phyloP scores from a whole-genome alignment of 2,888 invertebrate genomes.

The Drosophila macrospina region DNA sequence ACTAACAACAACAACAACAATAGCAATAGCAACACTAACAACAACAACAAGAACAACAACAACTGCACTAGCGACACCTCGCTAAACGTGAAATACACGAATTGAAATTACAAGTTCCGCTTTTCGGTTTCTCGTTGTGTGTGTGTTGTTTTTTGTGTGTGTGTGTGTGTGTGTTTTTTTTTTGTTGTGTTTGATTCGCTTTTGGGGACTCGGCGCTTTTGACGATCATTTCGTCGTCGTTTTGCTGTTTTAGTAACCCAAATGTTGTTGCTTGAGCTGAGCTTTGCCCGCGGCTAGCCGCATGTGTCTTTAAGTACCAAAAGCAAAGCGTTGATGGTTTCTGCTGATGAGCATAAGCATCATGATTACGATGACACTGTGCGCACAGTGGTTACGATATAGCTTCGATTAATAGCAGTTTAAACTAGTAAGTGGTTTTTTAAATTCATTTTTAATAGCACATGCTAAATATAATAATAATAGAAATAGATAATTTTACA shows the following conservation, averaged over 20 bases:
- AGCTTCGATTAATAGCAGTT: too few species aligned
- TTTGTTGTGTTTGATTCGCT: constrained; percentile 24
- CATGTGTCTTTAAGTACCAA: constrained; percentile 75
- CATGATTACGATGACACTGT: constrained; percentile 31
- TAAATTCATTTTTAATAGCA: too few species aligned
- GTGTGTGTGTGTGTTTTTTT: too few species aligned
- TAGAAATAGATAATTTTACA: too few species aligned
- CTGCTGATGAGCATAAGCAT: constrained; percentile 52
- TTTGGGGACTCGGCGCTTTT: constrained; percentile 25
- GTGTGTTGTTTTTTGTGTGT: too few species aligned
- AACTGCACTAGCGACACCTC: constrained; percentile 47
- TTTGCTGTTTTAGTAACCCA: constrained; percentile 77
- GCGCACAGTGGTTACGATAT: constrained; percentile 33
- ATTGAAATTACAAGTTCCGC: constrained; percentile 78
- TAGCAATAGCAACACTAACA: too few species aligned
- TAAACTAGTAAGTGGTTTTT: too few species aligned
- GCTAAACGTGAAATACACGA: constrained; percentile 75
- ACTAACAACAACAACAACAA: constrained; percentile 18
- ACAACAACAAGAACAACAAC: too few species aligned
- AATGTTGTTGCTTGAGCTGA: constrained; percentile 59
- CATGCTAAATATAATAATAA: too few species aligned
- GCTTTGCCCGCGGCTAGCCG: constrained; percentile 69
- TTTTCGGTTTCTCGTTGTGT: constrained; percentile 67
- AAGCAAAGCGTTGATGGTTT: constrained; percentile 54
- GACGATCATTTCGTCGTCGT: constrained; percentile 24